These are phyloP conservation scores for Grantiella picta DNA, from an alignment of 2,113 vertebrate species.

Conservation along the genomic window DNA sequence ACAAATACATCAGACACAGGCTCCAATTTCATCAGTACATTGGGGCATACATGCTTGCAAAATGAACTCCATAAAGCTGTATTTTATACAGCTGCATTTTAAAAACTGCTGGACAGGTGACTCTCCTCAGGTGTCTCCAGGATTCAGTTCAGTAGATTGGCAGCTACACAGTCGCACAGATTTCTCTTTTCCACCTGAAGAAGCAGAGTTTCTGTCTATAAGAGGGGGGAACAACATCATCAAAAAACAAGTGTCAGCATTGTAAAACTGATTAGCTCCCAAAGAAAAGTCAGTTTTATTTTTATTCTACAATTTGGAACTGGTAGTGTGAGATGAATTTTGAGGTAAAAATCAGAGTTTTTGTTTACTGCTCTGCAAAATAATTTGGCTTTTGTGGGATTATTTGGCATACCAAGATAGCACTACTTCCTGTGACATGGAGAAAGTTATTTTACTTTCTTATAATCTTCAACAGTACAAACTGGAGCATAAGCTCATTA, in stretches of 20 bases:
- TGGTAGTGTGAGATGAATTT: neutral
- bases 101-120: neutral
- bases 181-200: constrained; percentile 67
- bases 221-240: neutral
- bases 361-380: neutral
- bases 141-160: constrained; percentile 55
- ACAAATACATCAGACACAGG: neutral
- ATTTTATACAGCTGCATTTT: constrained; percentile 34
- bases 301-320: neutral
- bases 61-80: neutral
- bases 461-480: neutral
- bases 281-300: neutral
- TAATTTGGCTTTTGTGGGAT: neutral
- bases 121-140: neutral
- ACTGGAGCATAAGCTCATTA: neutral
- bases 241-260: neutral
- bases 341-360: neutral
- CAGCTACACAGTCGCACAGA: constrained; percentile 49
- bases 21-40: neutral
- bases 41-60: constrained; percentile 10
- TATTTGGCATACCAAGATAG: neutral
- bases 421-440: neutral
- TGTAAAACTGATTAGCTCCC: neutral
- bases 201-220: constrained; percentile 63
- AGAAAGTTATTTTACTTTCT: neutral